Evolutionary conservation across 2,113 vertebrate species (phyloP).

Genomic region (Spea multiplicata): DNA sequence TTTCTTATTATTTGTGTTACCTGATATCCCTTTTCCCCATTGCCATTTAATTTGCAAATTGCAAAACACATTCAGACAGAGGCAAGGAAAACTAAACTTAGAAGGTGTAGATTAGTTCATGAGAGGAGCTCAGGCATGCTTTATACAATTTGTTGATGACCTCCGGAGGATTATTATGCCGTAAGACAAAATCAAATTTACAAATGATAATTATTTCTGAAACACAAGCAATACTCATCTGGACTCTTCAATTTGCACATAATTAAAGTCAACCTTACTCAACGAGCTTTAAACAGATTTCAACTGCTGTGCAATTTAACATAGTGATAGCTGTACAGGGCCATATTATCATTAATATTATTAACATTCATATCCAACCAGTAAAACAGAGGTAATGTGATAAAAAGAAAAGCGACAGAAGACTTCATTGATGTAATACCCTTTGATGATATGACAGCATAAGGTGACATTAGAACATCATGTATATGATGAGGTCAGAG

Average conservation of each 20-base stretch:
- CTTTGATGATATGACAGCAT: too few relatives aligned
- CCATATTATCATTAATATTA: too few relatives aligned
- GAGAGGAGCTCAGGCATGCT: constrained; percentile 15
- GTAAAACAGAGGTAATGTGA: too few relatives aligned
- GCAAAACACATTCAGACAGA: background rate
- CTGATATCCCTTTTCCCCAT: background rate
- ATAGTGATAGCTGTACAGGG: background rate
- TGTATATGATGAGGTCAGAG: too few relatives aligned
- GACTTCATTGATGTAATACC: too few relatives aligned
- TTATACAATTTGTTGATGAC: background rate
- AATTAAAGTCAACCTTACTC: background rate
- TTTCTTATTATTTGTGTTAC: background rate
- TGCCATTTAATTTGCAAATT: background rate
- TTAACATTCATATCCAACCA: too few relatives aligned
- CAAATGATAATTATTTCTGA: constrained; percentile 17
- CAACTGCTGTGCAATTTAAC: background rate
- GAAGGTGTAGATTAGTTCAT: background rate
- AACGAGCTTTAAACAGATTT: constrained; percentile 19
- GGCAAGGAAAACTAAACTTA: background rate
- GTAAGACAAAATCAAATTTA: constrained; percentile 22
- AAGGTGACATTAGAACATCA: too few relatives aligned
- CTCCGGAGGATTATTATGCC: constrained; percentile 3
- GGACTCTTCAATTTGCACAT: constrained; percentile 31
- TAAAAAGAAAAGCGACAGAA: too few relatives aligned
- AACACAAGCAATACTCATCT: background rate